Percentiles rank a stretch among this genome's conserved stretches.
phyloP scores from a whole-genome alignment of 2,113 vertebrate species.

The Chaetodon trifascialis region DNA sequence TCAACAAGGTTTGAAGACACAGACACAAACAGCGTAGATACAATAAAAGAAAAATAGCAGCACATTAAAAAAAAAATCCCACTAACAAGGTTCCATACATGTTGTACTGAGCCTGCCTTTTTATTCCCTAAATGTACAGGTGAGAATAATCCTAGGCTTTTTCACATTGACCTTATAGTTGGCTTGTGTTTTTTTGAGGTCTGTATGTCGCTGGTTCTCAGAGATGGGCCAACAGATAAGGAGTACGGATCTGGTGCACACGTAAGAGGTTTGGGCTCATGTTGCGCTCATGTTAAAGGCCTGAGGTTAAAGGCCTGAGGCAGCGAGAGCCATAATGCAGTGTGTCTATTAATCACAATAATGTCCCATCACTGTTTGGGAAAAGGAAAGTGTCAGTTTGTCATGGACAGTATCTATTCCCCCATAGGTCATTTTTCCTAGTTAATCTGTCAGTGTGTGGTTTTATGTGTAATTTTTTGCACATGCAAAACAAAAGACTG shows the following conservation, averaged over 20 bases:
- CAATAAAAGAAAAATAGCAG: neutral
- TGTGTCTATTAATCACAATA: conserved; percentile 26
- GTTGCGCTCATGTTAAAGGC: conserved; percentile 40
- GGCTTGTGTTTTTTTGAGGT: neutral
- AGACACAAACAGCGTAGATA: neutral
- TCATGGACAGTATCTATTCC: neutral
- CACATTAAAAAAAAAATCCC: neutral
- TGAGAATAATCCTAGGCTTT: neutral
- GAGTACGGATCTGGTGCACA: neutral
- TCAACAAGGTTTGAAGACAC: conserved; percentile 92
- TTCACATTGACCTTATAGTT: neutral
- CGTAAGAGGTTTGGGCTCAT: conserved; percentile 27
- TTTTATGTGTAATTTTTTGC: neutral
- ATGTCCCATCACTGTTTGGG: conserved; percentile 11
- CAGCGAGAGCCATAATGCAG: conserved; percentile 16
- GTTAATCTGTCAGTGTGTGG: neutral
- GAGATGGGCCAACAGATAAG: neutral
- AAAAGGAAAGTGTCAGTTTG: neutral
- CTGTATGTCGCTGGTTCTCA: neutral
- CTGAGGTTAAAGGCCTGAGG: conserved; percentile 26
- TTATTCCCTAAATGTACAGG: neutral
- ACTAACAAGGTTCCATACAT: neutral
- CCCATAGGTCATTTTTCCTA: neutral
- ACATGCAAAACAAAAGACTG: too few relatives aligned
- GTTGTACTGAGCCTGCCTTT: neutral